These are phyloP conservation scores for Channa maculata DNA, from an alignment of 2,113 vertebrate species.

Conservation along the genomic window DNA sequence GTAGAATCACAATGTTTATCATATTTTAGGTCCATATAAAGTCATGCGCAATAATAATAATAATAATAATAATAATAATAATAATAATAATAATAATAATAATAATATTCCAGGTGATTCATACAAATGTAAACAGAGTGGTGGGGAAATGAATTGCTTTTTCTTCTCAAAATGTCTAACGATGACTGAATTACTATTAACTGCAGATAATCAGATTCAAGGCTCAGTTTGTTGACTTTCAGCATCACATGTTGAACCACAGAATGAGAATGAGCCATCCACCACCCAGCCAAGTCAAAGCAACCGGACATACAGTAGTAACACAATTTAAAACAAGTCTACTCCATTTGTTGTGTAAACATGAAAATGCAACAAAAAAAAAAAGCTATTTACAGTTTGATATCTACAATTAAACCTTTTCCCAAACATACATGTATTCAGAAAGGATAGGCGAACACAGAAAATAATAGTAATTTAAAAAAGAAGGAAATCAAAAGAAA, in stretches of 20 bases:
- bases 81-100: constrained; percentile 29
- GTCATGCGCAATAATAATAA: constrained; percentile 80
- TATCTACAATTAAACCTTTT: constrained; percentile 68
- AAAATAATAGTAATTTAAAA: not conserved
- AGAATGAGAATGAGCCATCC: constrained; percentile 30
- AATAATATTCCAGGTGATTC: constrained; percentile 13
- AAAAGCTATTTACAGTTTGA: constrained; percentile 72
- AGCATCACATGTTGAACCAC: constrained; percentile 45
- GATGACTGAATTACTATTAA: constrained; percentile 10
- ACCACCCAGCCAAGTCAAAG: constrained; percentile 55
- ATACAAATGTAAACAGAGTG: constrained; percentile 35
- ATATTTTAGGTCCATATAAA: constrained; percentile 82
- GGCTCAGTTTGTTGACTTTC: constrained; percentile 57
- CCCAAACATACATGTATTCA: constrained; percentile 29
- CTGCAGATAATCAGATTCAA: constrained; percentile 27
- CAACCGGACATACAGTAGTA: constrained; percentile 50
- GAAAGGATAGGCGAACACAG: constrained; percentile 23
- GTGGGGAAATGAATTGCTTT: constrained; percentile 16
- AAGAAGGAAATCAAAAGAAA: constrained; percentile 1
- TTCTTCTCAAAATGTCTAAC: not conserved
- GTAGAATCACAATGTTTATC: constrained; percentile 81
- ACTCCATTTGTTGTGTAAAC: constrained; percentile 57
- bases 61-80: constrained; percentile 54
- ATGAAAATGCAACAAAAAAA: constrained; percentile 51
- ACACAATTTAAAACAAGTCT: constrained; percentile 61